Percentiles rank a stretch among this genome's conserved stretches.
Conservation (phyloP, 2,113 vertebrate genomes). For the Nettapus auritus region DNA sequence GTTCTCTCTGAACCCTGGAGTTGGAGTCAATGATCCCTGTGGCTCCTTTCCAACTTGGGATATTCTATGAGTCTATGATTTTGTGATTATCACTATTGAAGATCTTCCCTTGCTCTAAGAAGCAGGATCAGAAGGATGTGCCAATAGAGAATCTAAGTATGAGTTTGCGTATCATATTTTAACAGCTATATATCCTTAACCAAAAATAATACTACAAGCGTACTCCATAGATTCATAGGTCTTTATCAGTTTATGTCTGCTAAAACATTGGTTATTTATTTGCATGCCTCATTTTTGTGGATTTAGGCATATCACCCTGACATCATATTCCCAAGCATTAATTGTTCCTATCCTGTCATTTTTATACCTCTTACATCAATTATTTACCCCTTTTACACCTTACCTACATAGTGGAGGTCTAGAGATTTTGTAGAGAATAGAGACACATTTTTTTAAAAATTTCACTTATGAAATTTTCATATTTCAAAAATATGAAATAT, state of each 20-base stretch:
- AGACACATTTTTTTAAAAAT: not conserved
- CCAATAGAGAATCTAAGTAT: not conserved
- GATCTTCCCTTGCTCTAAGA: not conserved
- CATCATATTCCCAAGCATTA: not conserved
- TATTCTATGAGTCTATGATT: too few relatives aligned
- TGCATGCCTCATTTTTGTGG: not conserved
- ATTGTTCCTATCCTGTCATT: not conserved
- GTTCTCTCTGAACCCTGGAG: too few relatives aligned
- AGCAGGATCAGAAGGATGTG: not conserved
- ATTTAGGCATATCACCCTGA: not conserved
- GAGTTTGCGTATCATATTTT: not conserved
- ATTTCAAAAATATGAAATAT: too few relatives aligned
- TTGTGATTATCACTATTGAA: not conserved
- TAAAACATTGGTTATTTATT: not conserved
- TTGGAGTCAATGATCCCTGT: too few relatives aligned
- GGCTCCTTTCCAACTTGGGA: too few relatives aligned
- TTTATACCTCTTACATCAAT: not conserved
- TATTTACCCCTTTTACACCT: not conserved
- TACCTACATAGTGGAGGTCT: not conserved
- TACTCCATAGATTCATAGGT: not conserved
- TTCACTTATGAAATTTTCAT: too few relatives aligned
- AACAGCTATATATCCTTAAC: not conserved
- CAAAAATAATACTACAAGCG: not conserved
- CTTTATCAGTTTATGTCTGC: not conserved
- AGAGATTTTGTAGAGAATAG: not conserved